Evolutionary conservation across 2,888 invertebrate species (phyloP), one percentile per base, ranked within the genome.

Genomic region (Lottia scabra): DNA sequence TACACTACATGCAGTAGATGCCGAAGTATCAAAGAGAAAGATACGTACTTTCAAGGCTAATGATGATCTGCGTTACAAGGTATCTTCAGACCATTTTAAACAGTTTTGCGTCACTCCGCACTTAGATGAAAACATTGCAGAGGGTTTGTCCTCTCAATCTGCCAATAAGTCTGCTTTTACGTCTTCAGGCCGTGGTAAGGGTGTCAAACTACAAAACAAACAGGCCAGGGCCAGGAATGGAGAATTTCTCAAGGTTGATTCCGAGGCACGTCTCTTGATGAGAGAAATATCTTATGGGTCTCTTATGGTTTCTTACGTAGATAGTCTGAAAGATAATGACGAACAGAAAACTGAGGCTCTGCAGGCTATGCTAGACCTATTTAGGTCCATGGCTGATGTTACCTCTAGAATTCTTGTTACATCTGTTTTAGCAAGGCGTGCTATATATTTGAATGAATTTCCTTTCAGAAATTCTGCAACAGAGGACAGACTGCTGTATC

Each of bases 401-500:
- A n/a, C 48, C 5, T 56, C 48, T 19, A n/a, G 48, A 10, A 56
- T 56, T 8, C n/a, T 56, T 13, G 12, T n/a, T 3, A 56, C n/a
- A 10, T 56, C 56, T 1, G 19, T 56, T 6, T 56, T 56, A 23
- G 56, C 56, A 6, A 56, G n/a, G 5, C n/a, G 19, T 8, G n/a
- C 56, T 8, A 56, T 56, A 13, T 56, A 56, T n/a, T 23, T 56
- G n/a, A 56, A 56, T 56, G 46, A 67, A 44, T 27, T 67, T n/a
- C 8, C 67, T 45, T 67, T 67, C 16, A 67, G 45, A 44, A 67
- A 67, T 26, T 44, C 15, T n/a, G 67, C 67, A 12, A 67, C 67
- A 12, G 67, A 67, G 30, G 45, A 43, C 4, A 67, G 45, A 13
- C 46, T 67, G 16, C 30, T 26, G 4, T 19, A 27, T 19, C 26